Base-by-base conservation (phyloP, 2,888 invertebrate genomes). In the Drosophila histrio region DNA sequence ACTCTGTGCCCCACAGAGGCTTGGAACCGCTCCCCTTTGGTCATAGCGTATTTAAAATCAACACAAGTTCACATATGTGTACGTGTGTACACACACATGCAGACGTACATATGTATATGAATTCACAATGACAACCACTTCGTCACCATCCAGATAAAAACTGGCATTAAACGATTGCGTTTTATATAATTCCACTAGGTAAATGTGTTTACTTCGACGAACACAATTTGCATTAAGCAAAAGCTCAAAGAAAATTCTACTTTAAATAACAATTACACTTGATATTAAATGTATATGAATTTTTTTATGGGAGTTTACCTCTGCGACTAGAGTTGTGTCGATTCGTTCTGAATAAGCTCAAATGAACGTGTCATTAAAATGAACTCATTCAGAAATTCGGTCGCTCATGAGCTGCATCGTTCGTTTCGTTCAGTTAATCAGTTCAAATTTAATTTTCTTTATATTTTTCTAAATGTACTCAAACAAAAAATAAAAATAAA, bases 51-150 rank as follows among this genome's bases (percentile, higher is more conserved):
- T 44, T 70, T 62, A 57, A 85, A 69, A 76, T 72, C 87, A 86
- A 79, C 78, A 80, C 87, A 84, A 69, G 65, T 79, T 65, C 65
- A 73, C 66, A 50, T 59, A 65, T 57, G 53, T 49, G 17, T 57
- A 21, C 17, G 52, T 64, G 56, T 56, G 54, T 59, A 53, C 53
- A 52, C 59, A 65, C 44, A 50, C 21, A 64, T 36, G 36, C 36
- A 44, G 38, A 78, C 32, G 9, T 62, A 72, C 38, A 59, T 56
- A 50, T 66, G 52, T 63, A 72, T 58, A 59, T 77, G 49, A 77
- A 77, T 71, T 73, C 77, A 87, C 80, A 81, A 85, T 82, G 87
- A 87, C 82, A 82, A 82, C 82, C 82, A 82, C 82, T 83, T 87
- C 85, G 81, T 87, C 87, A 87, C 79, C 81, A 72, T 54, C 50